A percentile compares a stretch with the other conserved stretches of the same genome.
These are phyloP conservation scores for Autographa pulchrina DNA, from an alignment of 2,888 invertebrate species.

Conservation along the genomic window DNA sequence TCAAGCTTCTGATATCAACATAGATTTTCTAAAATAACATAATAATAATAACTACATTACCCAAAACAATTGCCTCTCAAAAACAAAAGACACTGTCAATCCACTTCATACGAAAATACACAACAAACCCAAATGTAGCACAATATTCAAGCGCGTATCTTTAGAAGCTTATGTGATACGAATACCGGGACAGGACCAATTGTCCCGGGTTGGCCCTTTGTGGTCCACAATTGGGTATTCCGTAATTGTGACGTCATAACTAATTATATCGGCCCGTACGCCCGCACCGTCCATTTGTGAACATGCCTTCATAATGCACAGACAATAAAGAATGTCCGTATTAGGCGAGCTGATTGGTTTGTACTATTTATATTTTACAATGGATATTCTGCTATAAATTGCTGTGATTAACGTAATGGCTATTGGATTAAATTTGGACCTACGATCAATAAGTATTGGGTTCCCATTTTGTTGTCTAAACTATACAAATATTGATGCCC, in stretches of 20 bases:
- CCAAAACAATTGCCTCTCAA: background rate
- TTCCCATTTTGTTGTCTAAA: background rate
- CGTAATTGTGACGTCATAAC: constrained; percentile 36
- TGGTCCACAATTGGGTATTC: constrained; percentile 14
- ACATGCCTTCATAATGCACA: constrained; percentile 1
- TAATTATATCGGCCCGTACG: constrained; percentile 20
- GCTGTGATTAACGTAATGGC: background rate
- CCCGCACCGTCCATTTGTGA: background rate
- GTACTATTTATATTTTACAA: background rate
- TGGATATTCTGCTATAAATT: background rate
- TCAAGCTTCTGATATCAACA: background rate
- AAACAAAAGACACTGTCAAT: background rate
- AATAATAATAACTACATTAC: background rate
- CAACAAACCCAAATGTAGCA: background rate
- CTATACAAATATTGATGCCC: no score
- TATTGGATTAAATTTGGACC: background rate
- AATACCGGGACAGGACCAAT: constrained; percentile 30
- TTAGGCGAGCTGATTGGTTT: constrained; percentile 2
- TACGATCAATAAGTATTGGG: background rate
- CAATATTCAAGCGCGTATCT: constrained; percentile 27
- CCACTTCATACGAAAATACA: background rate
- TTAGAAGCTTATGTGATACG: constrained; percentile 23
- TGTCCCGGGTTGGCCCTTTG: constrained; percentile 32
- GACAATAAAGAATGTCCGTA: background rate
- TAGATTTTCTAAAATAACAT: background rate